Evolutionary conservation across 2,113 vertebrate species (phyloP), one percentile per base, ranked within the genome.

Genomic region (Bufo bufo): DNA sequence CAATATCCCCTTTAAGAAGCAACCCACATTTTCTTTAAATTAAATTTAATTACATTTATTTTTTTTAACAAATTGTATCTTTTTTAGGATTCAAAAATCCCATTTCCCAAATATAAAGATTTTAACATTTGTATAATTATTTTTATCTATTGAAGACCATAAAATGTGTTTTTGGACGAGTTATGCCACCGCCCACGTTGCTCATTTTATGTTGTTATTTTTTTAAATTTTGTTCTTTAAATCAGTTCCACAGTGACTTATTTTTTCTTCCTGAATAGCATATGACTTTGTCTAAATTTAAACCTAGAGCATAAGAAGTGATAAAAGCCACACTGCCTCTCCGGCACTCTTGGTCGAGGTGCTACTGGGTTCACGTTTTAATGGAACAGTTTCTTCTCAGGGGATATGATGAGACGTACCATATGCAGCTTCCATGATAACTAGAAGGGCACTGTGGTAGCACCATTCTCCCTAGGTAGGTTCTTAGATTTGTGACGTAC

Each of bases 291-390:
- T 77, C 65, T 86, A 63, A 82, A 88, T 83, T 75, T 63, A 65
- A 88, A 82, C 54, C 23, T 52, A 54, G 74, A 47, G 33, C 20
- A 59, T 17, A 71, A 82, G 78, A 87, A 82, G 79, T 77, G 86
- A 82, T 88, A 83, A 88, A 88, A 88, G 86, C 80, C 23, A 16
- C 59, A 33, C 45, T 52, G 58, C 80, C 74, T 88, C 80, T 65
- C 56, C 82, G 49, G 45, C n/a, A 17, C 79, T 77, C n/a, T 47
- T 82, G 56, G 86, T 83, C 79, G 74, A 88, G 79, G 86, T 88
- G 86, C 56, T 77, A 83, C 66, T 63, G 45, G 58, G 86, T 83
- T 88, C 86, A 83, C 71, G n/a, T 83, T 74, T 88, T 88, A 88
- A 88, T 88, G 86, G 86, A 88, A 83, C 79, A 77, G 69, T 65